Percentiles rank a stretch among this genome's conserved stretches.
Conservation (phyloP, 2,113 vertebrate genomes). For the Calypte anna region DNA sequence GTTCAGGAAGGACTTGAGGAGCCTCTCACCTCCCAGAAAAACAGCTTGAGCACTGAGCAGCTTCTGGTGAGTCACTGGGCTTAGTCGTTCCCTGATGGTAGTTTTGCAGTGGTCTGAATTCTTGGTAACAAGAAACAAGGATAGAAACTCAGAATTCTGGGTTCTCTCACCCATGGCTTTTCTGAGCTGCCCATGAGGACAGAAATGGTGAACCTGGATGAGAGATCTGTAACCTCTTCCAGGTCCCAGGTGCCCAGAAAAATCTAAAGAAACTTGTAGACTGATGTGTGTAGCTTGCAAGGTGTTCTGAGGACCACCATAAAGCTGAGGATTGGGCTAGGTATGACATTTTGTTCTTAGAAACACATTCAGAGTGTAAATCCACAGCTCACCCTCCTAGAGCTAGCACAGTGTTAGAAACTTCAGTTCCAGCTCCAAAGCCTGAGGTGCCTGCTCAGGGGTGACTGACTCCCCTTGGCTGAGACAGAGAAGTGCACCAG, state of each 20-base stretch:
- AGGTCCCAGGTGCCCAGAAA: neutral
- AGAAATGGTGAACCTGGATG: neutral
- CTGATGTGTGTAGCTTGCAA: too few species aligned
- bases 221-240: neutral
- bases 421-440: neutral
- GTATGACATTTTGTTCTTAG: neutral
- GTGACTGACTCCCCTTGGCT: neutral
- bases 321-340: neutral
- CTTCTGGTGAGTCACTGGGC: neutral
- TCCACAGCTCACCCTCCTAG: neutral
- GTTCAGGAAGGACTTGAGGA: neutral
- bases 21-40: neutral
- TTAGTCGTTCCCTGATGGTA: neutral
- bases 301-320: neutral
- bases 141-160: neutral
- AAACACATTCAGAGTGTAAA: neutral
- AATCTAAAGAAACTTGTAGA: neutral
- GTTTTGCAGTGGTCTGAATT: neutral
- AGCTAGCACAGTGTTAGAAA: neutral
- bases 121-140: neutral
- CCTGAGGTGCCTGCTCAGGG: neutral
- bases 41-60: neutral
- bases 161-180: neutral
- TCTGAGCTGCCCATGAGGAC: neutral
- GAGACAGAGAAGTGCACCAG: neutral